These are phyloP conservation scores for Aproaerema taeniolella DNA, from an alignment of 2,888 invertebrate species.

Conservation along the genomic window DNA sequence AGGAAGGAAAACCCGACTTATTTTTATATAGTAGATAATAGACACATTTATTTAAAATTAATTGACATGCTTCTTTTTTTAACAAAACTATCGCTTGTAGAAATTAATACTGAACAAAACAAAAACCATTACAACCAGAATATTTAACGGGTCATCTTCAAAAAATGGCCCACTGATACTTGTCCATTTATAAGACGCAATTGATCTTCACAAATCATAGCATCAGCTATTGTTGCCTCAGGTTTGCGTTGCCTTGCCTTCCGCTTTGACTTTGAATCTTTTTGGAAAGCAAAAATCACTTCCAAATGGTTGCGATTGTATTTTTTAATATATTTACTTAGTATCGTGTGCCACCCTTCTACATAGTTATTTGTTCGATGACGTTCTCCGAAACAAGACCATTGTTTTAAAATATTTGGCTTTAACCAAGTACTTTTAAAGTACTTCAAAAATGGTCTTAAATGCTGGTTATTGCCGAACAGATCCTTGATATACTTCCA, in stretches of 20 bases:
- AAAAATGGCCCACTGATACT: slow-evolving; percentile 1
- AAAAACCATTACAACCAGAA: no score
- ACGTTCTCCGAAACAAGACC: slow-evolving; percentile 3
- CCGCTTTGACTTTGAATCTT: slow-evolving; percentile 2
- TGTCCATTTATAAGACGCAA: not conserved
- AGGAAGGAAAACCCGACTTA: no score
- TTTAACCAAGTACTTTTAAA: not conserved
- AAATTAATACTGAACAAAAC: no score
- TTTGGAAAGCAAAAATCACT: slow-evolving; percentile 2
- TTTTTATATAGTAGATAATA: no score
- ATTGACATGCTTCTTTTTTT: no score
- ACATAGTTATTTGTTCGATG: slow-evolving; percentile 7
- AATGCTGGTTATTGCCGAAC: not conserved
- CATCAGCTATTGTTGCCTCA: not conserved
- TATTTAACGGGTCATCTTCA: not conserved
- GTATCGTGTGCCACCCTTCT: slow-evolving; percentile 1
- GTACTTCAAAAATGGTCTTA: not conserved
- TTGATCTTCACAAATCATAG: not conserved
- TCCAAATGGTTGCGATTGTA: not conserved
- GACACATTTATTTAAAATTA: no score
- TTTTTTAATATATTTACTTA: slow-evolving; percentile 3
- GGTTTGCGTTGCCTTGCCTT: not conserved
- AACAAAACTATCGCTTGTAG: no score
- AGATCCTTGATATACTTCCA: not conserved
- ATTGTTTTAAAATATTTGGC: not conserved